These are phyloP conservation scores for Lathamus discolor DNA, from an alignment of 2,113 vertebrate genomes.

Conservation along the genomic window DNA sequence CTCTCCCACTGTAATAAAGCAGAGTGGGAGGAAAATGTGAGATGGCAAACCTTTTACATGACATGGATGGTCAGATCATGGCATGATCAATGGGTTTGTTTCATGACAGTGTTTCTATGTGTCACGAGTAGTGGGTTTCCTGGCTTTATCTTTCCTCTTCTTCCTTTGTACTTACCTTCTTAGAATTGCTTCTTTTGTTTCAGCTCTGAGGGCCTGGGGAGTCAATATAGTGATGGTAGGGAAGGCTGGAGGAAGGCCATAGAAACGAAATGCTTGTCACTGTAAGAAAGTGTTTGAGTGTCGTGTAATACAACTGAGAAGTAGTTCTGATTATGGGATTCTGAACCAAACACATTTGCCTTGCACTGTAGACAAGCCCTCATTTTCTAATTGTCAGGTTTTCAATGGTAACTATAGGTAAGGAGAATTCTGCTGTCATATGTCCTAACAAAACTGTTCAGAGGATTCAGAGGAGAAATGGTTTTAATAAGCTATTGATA, in stretches of 20 bases:
- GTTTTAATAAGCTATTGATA: not conserved
- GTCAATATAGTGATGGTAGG: not conserved
- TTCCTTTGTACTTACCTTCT: not conserved
- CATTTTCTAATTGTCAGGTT: not conserved
- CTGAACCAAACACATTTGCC: not conserved
- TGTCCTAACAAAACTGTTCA: not conserved
- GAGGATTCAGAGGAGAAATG: not conserved
- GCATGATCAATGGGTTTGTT: not conserved
- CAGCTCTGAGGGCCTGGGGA: not conserved
- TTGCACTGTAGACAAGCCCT: not conserved
- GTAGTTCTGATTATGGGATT: not conserved
- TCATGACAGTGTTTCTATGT: not conserved
- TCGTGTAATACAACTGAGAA: not conserved
- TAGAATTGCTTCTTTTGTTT: not conserved
- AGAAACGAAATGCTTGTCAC: not conserved
- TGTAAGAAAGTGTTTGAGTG: not conserved
- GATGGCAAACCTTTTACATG: not conserved
- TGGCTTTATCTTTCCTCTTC: not conserved
- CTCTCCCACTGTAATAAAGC: not conserved
- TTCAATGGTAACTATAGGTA: not conserved
- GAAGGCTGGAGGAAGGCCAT: not conserved
- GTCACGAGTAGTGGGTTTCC: not conserved
- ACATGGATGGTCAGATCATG: not conserved
- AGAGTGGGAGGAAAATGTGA: not conserved
- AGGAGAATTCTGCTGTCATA: not conserved